Base-by-base conservation (phyloP, 2,113 vertebrate species). In the Eublepharis macularius region DNA sequence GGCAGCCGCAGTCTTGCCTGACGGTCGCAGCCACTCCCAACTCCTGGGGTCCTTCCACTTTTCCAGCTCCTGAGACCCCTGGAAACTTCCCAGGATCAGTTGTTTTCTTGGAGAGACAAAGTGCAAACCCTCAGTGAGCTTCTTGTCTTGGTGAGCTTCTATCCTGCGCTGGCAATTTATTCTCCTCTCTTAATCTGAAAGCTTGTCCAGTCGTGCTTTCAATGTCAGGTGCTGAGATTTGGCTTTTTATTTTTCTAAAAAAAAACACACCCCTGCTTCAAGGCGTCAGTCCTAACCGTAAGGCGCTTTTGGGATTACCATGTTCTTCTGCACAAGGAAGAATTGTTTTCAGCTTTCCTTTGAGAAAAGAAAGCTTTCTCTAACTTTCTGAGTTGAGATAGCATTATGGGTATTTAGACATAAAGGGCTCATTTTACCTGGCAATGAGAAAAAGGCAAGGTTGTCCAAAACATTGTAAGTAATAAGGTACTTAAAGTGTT, bases 361-460 rank as follows among this genome's bases (percentile, higher is more conserved):
- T 70, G 36, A 51, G 32, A 81, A 70, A 39, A 51, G 1, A 51
- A 19, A 13, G 13, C 14, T 6, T 29, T 26, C 14, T 13, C 19
- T 9, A 16, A 32, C 39, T 49, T 49, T 66, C 45, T 34, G 32
- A 39, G 57, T 29, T 49, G 57, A 76, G 72, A 24, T 17, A 57
- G 43, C 4, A 65, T 76, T 66, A 32, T 36, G 60, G 49, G 8
- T 76, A 39, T 51, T 66, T 51, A 84, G 21, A 84, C 60, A 66
- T 49, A 84, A 76, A 76, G n/a, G 21, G 6, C 73, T 76, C 10
- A 19, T 49, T 47, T 76, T 68, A 51, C 60, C n/a, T 83, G 82
- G 54, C 39, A 83, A 34, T 39, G 43, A 29, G 32, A 14, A 34
- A 10, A 24, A 17, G 77, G n/a, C 2, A 54, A 14, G 1, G 16